Evolutionary conservation across 2,113 vertebrate genomes (phyloP).

Genomic region (Cryptotis parvus): DNA sequence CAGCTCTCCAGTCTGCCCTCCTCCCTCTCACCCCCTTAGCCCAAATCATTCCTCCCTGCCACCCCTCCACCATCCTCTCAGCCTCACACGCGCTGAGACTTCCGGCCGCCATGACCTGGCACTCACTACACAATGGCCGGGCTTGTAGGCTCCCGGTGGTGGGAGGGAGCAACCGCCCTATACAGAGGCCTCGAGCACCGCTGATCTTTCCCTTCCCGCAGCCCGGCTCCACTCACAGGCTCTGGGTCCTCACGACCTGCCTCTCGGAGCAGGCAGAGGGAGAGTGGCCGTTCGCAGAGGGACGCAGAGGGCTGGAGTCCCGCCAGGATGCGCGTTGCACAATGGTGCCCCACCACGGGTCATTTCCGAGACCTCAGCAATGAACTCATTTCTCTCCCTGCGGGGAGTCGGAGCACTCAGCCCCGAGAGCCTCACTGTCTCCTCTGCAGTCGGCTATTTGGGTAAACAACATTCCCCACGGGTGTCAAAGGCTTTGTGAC

Average conservation of each 20-base stretch:
- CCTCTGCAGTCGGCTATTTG: not conserved
- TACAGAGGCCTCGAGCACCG: not conserved
- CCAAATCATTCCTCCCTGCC: not conserved
- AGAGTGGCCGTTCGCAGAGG: not conserved
- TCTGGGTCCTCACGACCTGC: not conserved
- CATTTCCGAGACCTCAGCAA: slow-evolving; percentile 10
- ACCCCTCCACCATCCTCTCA: not conserved
- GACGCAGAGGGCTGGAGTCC: not conserved
- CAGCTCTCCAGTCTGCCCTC: not conserved
- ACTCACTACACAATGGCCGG: not conserved
- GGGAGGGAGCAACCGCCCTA: not conserved
- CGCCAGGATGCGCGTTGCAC: not conserved
- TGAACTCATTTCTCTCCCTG: slow-evolving; percentile 52
- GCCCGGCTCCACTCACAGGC: not conserved
- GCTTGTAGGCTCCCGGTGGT: not conserved
- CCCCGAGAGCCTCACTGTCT: slow-evolving; percentile 16
- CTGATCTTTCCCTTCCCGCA: not conserved
- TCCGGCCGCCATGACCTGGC: not conserved
- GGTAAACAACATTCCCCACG: too few relatives aligned
- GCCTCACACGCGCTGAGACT: not conserved
- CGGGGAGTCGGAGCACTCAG: slow-evolving; percentile 50
- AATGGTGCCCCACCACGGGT: not conserved
- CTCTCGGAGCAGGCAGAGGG: not conserved
- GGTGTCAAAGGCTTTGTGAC: not conserved
- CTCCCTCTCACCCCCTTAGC: not conserved